Evolutionary conservation across 2,888 invertebrate genomes (phyloP).

Genomic region (Hypolimnas misippus): DNA sequence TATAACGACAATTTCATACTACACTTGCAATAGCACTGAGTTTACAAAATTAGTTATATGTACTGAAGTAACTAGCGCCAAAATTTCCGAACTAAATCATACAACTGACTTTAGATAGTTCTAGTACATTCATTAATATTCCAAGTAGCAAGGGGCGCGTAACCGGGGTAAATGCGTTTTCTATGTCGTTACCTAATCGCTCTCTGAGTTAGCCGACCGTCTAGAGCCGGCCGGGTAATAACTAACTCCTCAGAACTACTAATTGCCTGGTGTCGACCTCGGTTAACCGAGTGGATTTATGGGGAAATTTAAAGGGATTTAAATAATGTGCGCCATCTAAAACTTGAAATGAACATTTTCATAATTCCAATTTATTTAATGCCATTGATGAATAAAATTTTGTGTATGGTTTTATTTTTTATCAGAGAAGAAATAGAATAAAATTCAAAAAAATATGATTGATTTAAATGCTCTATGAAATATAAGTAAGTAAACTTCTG

Average conservation of each 20-base stretch:
- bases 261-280: slow-evolving; percentile 66
- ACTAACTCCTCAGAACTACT: slow-evolving; percentile 61
- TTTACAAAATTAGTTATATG: slow-evolving; percentile 28
- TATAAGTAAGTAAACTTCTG: neutral
- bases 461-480: too few species aligned
- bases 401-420: neutral
- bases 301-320: slow-evolving; percentile 42
- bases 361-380: neutral
- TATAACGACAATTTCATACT: neutral
- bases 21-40: slow-evolving; percentile 22
- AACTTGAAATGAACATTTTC: neutral
- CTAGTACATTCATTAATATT: slow-evolving; percentile 70
- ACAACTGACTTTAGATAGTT: slow-evolving; percentile 43
- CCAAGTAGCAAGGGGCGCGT: slow-evolving; percentile 57
- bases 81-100: slow-evolving; percentile 48
- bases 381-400: neutral
- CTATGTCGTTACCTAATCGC: slow-evolving; percentile 62
- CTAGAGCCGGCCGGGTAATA: slow-evolving; percentile 57
- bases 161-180: slow-evolving; percentile 74
- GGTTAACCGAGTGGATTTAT: slow-evolving; percentile 65
- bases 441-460: too few species aligned
- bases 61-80: slow-evolving; percentile 36
- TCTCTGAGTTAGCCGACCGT: slow-evolving; percentile 52
- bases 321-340: neutral
- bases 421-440: too few species aligned